phyloP scores from a whole-genome alignment of 2,113 vertebrate species.

The Cricetomys ansorgei region DNA sequence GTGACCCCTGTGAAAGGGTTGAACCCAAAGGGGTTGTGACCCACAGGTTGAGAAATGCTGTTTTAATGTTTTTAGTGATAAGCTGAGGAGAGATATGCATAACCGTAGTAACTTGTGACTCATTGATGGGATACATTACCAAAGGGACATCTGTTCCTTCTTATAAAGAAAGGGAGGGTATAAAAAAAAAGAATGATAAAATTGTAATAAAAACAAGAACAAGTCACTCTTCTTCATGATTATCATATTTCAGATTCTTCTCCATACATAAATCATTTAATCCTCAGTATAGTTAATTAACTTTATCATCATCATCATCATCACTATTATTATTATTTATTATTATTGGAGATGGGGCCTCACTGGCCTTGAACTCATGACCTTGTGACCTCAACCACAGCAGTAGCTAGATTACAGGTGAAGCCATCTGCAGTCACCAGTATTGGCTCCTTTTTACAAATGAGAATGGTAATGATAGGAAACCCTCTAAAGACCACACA shows the following conservation, averaged over 20 bases:
- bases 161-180: background rate
- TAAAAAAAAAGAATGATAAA: background rate
- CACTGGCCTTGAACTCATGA: background rate
- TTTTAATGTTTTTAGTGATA: background rate
- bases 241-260: background rate
- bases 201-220: background rate
- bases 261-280: background rate
- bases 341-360: background rate
- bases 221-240: background rate
- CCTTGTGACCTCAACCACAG: background rate
- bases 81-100: background rate
- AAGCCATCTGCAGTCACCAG: background rate
- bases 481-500: background rate
- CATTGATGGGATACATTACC: background rate
- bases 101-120: slow-evolving; percentile 14
- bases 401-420: background rate
- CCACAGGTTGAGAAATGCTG: too few relatives aligned
- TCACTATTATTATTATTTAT: background rate
- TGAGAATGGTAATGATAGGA: background rate
- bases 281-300: background rate
- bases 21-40: too few relatives aligned
- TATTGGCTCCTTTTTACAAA: slow-evolving; percentile 1
- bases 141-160: background rate
- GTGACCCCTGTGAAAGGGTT: too few relatives aligned
- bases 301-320: background rate